Percentiles rank a stretch among this genome's conserved stretches.
These are phyloP conservation scores for Drosophila kohkoa DNA, from an alignment of 1,140 invertebrate genomes.

Conservation along the genomic window DNA sequence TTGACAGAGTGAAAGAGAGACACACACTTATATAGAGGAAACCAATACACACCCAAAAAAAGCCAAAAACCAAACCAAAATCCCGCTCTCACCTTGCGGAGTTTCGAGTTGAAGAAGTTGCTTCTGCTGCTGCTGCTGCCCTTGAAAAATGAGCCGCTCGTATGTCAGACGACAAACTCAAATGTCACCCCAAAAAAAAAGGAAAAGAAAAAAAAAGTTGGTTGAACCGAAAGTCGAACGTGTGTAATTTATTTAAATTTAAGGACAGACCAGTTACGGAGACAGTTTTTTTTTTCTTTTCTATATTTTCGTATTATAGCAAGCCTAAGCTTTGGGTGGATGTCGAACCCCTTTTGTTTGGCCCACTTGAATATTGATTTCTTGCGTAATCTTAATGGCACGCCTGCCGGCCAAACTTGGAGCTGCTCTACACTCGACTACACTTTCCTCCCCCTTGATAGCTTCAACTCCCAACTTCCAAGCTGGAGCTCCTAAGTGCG, in stretches of 20 bases:
- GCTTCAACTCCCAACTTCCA: slow-evolving; percentile 2
- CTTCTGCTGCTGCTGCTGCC: slow-evolving; percentile 58
- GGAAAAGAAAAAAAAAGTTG: slow-evolving; percentile 15
- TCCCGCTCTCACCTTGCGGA: slow-evolving; percentile 55
- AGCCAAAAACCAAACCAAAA: slow-evolving; percentile 33
- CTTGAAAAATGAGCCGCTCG: slow-evolving; percentile 79
- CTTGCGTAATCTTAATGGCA: slow-evolving; percentile 80
- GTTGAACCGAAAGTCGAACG: slow-evolving; percentile 67
- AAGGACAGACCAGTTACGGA: slow-evolving; percentile 36
- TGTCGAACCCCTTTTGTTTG: slow-evolving; percentile 58
- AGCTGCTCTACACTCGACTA: neutral
- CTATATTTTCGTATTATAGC: neutral
- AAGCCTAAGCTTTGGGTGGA: neutral
- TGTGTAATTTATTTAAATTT: slow-evolving; percentile 83
- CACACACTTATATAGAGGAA: neutral
- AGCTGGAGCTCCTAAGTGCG: slow-evolving; percentile 22
- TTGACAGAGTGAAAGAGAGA: neutral
- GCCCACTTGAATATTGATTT: slow-evolving; percentile 78
- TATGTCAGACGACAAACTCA: slow-evolving; percentile 61
- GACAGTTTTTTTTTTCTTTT: slow-evolving; percentile 9
- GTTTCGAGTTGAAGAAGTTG: slow-evolving; percentile 49
- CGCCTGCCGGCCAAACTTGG: slow-evolving; percentile 46
- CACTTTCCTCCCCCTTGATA: neutral
- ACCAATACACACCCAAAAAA: slow-evolving; percentile 28
- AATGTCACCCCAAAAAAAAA: slow-evolving; percentile 51